Evolutionary conservation across 1,140 invertebrate species (phyloP), one percentile per base, ranked within the genome.

Genomic region (Ceratina australensis): DNA sequence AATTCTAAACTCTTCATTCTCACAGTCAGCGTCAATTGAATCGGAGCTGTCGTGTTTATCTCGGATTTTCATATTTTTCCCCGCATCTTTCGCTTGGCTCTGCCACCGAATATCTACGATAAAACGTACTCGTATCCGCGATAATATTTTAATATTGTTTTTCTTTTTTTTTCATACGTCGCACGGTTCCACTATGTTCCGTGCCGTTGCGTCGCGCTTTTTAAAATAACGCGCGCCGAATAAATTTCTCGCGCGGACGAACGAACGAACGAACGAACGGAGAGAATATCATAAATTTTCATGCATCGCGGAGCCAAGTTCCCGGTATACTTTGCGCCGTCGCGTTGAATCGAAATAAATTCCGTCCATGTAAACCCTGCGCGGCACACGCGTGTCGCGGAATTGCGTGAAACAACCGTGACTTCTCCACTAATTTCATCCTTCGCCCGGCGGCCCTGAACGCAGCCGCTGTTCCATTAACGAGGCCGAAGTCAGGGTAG

Each of bases 61-160:
- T n/a, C 0, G 56, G 15, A 42, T 49, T 68, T 68, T 26, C 64
- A 50, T 76, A 60, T 61, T 69, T 69, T 50, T n/a, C 18, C 16
- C 20, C 12, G 12, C 12, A 54, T n/a, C 10, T 28, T 49, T 20
- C 33, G 13, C 33, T 16, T 33, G 69, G n/a, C 56, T 42, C n/a
- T n/a, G 20, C 15, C 0, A 10, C 1, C 10, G 26, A 33, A 76
- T 76, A 76, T 5, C 28, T 60, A 52, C n/a, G 65, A 69, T 28
- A 47, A 49, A 33, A 52, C 26, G 47, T 5, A 50, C 26, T 54
- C 56, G 65, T 24, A 52, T 52, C 28, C 65, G 20, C 66, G 74
- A 76, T 76, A 76, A 76, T 76, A 76, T 76, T 76, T 76, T 76
- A 76, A 76, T 76, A 76, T 71, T 47, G n/a, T 16, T 20, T 61